phyloP scores from a whole-genome alignment of 2,113 vertebrate genomes.

The Melanostigma gelatinosum region DNA sequence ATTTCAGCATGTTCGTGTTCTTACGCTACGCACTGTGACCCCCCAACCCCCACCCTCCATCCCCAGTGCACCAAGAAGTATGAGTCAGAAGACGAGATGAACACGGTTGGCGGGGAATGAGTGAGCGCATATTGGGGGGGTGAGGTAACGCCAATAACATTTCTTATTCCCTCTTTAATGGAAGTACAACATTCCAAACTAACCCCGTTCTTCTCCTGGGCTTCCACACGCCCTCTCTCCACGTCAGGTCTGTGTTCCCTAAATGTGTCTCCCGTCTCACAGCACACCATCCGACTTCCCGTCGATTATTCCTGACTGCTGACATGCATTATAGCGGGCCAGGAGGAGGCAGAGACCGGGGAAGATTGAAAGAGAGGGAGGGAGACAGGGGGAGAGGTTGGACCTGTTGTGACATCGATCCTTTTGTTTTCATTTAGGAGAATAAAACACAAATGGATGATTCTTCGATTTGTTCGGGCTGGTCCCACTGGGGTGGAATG shows the following conservation, averaged over 20 bases:
- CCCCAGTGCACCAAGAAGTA: conserved; percentile 24
- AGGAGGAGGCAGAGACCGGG: neutral
- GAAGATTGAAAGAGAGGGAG: neutral
- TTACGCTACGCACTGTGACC: conserved; percentile 61
- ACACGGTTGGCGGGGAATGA: conserved; percentile 35
- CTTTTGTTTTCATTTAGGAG: conserved; percentile 33
- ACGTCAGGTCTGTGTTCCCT: conserved; percentile 23
- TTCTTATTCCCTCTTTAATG: conserved; percentile 64
- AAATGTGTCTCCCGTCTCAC: conserved; percentile 26
- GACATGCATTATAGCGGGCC: neutral
- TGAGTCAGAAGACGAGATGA: conserved; percentile 51
- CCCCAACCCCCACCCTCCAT: conserved; percentile 29
- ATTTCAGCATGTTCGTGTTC: conserved; percentile 76
- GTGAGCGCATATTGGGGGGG: conserved; percentile 16
- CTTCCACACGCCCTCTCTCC: conserved; percentile 29
- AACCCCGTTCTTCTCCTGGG: conserved; percentile 60
- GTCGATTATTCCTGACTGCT: conserved; percentile 26
- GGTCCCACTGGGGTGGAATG: conserved; percentile 12
- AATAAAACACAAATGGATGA: conserved; percentile 10
- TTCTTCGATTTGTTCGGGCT: conserved; percentile 24
- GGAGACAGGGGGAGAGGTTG: neutral
- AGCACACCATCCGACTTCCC: conserved; percentile 25
- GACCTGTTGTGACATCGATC: conserved; percentile 22
- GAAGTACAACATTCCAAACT: conserved; percentile 69
- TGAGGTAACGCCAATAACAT: conserved; percentile 58